phyloP scores from a whole-genome alignment of 30 jellyfish, hydroid and myxozoan genomes.

The Aurelia sp. region DNA sequence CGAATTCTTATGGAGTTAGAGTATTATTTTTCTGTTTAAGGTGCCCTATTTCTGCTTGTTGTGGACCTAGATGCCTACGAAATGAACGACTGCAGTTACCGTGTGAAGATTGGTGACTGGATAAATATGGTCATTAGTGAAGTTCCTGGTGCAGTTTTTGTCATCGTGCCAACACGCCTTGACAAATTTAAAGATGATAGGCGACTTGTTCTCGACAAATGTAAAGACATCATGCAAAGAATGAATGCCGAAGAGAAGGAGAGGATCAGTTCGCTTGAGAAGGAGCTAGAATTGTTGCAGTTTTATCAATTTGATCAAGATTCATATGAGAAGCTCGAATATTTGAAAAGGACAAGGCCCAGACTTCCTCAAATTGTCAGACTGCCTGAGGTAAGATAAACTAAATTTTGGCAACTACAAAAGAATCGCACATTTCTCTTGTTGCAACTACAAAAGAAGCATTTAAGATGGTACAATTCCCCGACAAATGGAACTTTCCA shows the following conservation, averaged over 20 bases:
- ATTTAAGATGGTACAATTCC: no score
- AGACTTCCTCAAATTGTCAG: slow-evolving; percentile 12
- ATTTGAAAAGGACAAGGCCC: slow-evolving; percentile 32
- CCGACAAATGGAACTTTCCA: no score
- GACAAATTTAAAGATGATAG: slow-evolving; percentile 52
- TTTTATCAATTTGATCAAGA: background rate
- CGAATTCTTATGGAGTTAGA: background rate
- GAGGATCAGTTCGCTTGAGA: slow-evolving; percentile 11
- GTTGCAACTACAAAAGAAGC: no score
- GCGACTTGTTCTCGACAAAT: slow-evolving; percentile 13
- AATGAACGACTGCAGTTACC: slow-evolving; percentile 13
- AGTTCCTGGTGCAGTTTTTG: slow-evolving; percentile 86
- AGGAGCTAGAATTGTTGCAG: background rate
- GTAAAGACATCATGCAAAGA: slow-evolving; percentile 45
- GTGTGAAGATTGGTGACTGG: slow-evolving; percentile 83
- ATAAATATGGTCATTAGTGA: slow-evolving; percentile 60
- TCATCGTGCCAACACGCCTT: slow-evolving; percentile 85
- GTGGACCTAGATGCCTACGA: slow-evolving; percentile 56
- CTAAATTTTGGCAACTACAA: no score
- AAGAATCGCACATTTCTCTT: no score
- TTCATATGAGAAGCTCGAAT: background rate
- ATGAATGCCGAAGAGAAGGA: slow-evolving; percentile 8
- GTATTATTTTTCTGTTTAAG: slow-evolving; percentile 13
- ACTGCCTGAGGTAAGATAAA: background rate
- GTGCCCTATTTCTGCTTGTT: slow-evolving; percentile 59